phyloP scores from a whole-genome alignment of 2,888 invertebrate genomes.

The Drosophila greeni region DNA sequence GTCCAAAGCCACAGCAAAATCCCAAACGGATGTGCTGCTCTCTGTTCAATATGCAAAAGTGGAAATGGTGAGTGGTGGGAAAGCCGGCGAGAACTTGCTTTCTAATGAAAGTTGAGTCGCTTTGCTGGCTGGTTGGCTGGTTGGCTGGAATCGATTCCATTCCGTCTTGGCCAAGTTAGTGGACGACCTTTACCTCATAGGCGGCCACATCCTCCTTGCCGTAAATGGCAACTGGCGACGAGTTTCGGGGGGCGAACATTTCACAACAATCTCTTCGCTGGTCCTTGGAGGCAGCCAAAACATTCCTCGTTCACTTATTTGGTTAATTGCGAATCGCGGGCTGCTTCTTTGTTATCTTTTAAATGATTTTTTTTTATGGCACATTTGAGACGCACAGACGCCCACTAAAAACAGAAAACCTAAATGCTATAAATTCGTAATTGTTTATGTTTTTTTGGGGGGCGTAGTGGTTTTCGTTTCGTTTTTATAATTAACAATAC shows the following conservation, averaged over 20 bases:
- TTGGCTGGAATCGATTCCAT: conserved; percentile 18
- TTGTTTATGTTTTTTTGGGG: conserved; percentile 37
- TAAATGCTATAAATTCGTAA: conserved; percentile 57
- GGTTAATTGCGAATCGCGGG: conserved; percentile 29
- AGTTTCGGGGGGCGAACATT: conserved; percentile 79
- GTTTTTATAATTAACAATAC: conserved; percentile 57
- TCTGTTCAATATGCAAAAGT: conserved; percentile 32
- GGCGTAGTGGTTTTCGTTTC: conserved; percentile 45
- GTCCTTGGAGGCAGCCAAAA: conserved; percentile 26
- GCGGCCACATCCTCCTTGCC: conserved; percentile 78
- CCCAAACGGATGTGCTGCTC: conserved; percentile 37
- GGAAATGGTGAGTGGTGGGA: conserved; percentile 18
- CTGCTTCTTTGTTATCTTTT: conserved; percentile 28
- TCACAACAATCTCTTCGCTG: conserved; percentile 39
- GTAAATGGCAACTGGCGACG: conserved; percentile 77
- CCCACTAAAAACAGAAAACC: conserved; percentile 47
- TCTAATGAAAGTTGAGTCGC: conserved; percentile 42
- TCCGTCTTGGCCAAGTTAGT: conserved; percentile 1
- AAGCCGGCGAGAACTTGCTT: conserved; percentile 39
- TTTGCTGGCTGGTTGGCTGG: too few species aligned
- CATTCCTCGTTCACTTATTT: conserved; percentile 43
- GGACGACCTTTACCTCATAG: conserved; percentile 76
- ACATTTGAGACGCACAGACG: conserved; percentile 47
- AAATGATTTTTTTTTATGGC: conserved; percentile 35
- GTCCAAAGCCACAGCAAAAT: conserved; percentile 5